Evolutionary conservation across 2,888 invertebrate species (phyloP).

Genomic region (Euproctis similis): DNA sequence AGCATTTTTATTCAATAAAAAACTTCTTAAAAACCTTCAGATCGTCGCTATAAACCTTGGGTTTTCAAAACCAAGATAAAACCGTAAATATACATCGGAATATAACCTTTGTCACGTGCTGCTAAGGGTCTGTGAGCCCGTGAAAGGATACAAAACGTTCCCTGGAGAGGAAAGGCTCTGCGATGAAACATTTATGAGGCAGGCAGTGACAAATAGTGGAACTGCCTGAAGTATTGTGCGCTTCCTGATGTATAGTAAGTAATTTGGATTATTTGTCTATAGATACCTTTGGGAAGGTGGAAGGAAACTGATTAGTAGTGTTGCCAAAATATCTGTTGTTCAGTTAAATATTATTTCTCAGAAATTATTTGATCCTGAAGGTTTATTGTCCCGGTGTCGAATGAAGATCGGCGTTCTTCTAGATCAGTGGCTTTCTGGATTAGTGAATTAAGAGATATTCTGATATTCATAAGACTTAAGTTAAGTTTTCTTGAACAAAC

Average conservation of each 20-base stretch:
- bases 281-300: not conserved
- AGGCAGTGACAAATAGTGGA: slow-evolving; percentile 24
- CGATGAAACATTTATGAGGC: slow-evolving; percentile 29
- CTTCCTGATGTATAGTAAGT: slow-evolving; percentile 9
- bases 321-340: too few species aligned
- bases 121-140: slow-evolving; percentile 12
- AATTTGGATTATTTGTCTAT: slow-evolving; percentile 1
- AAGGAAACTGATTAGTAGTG: too few species aligned
- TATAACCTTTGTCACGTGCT: slow-evolving; percentile 10
- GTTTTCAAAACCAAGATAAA: slow-evolving; percentile 4
- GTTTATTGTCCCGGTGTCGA: too few species aligned
- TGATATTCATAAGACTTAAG: too few species aligned
- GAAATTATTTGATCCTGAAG: too few species aligned
- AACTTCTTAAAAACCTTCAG: slow-evolving; percentile 10
- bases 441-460: too few species aligned
- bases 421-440: too few species aligned
- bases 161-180: slow-evolving; percentile 16
- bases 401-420: too few species aligned
- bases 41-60: slow-evolving; percentile 4
- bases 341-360: too few species aligned
- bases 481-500: too few species aligned
- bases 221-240: slow-evolving; percentile 15
- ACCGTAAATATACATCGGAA: slow-evolving; percentile 6
- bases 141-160: slow-evolving; percentile 16
- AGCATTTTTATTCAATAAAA: slow-evolving; percentile 10